These are phyloP conservation scores for Pangasianodon gigas DNA, from an alignment of 2,113 vertebrate genomes.

Conservation along the genomic window DNA sequence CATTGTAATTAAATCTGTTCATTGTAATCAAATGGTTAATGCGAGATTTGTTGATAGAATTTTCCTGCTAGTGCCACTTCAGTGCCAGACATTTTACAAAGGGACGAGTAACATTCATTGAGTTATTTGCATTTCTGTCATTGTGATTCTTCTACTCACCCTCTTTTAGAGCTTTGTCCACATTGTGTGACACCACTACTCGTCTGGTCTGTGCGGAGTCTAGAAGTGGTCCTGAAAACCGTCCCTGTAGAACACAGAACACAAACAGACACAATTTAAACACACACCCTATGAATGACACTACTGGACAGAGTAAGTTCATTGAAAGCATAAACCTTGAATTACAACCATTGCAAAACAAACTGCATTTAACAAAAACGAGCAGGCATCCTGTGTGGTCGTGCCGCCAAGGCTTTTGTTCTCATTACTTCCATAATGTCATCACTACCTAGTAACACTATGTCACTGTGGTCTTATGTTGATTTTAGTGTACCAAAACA, in stretches of 20 bases:
- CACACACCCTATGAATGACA: not conserved
- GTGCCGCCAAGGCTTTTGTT: not conserved
- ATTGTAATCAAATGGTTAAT: not conserved
- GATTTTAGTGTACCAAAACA: not conserved
- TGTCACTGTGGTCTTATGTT: not conserved
- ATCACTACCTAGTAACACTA: not conserved
- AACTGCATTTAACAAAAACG: not conserved
- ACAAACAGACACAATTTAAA: not conserved
- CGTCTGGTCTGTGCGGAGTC: slow-evolving; percentile 82
- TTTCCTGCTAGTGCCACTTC: not conserved
- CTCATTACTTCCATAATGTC: not conserved
- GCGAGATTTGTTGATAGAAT: not conserved
- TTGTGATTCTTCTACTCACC: slow-evolving; percentile 74
- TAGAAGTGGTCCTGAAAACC: slow-evolving; percentile 72
- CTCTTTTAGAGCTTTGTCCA: slow-evolving; percentile 96
- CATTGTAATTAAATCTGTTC: not conserved
- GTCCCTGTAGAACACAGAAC: slow-evolving; percentile 73
- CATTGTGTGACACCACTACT: slow-evolving; percentile 93
- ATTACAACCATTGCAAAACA: not conserved
- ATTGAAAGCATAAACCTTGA: not conserved
- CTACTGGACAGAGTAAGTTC: not conserved
- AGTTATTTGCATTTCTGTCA: slow-evolving; percentile 10
- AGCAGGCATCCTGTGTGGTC: not conserved
- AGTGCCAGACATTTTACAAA: not conserved
- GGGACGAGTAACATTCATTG: not conserved